Percentiles rank a stretch among this genome's conserved stretches.
These are phyloP conservation scores for Drosophila subpulchrella DNA, from an alignment of 1,140 invertebrate genomes.

Conservation along the genomic window DNA sequence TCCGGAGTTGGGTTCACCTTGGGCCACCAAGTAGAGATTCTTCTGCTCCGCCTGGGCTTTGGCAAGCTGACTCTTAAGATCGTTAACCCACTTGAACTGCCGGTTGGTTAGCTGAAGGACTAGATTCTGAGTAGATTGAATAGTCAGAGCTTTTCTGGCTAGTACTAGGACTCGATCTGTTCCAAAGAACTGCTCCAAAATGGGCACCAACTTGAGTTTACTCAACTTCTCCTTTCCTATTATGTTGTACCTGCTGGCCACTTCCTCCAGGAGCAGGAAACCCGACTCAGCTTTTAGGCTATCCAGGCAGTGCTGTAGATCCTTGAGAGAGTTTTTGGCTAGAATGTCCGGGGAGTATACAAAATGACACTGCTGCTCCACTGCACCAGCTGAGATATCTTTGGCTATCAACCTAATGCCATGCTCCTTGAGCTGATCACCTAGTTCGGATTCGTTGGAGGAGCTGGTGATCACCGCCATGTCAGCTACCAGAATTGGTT, in stretches of 20 bases:
- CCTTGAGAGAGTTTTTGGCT: constrained; percentile 63
- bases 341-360: constrained; percentile 87
- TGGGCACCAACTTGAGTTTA: constrained; percentile 84
- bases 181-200: constrained; percentile 85
- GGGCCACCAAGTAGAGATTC: constrained; percentile 89
- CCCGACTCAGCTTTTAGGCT: constrained; percentile 88
- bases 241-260: constrained; percentile 85
- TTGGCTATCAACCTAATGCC: constrained; percentile 86
- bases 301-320: constrained; percentile 86
- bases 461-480: constrained; percentile 85
- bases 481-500: constrained; percentile 88
- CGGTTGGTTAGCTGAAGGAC: constrained; percentile 87
- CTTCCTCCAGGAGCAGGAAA: constrained; percentile 92
- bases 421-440: constrained; percentile 49
- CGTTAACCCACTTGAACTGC: constrained; percentile 92
- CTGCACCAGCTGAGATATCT: constrained; percentile 85
- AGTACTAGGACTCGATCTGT: constrained; percentile 87
- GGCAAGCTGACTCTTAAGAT: constrained; percentile 89
- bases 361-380: constrained; percentile 89
- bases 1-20: constrained; percentile 89
- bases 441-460: constrained; percentile 83
- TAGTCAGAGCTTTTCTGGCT: constrained; percentile 85
- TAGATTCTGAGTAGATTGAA: constrained; percentile 35
- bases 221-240: constrained; percentile 79
- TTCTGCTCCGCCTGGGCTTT: constrained; percentile 85